Conservation (phyloP, 2,797 vertebrate genomes). For the Glossophaga mutica region DNA sequence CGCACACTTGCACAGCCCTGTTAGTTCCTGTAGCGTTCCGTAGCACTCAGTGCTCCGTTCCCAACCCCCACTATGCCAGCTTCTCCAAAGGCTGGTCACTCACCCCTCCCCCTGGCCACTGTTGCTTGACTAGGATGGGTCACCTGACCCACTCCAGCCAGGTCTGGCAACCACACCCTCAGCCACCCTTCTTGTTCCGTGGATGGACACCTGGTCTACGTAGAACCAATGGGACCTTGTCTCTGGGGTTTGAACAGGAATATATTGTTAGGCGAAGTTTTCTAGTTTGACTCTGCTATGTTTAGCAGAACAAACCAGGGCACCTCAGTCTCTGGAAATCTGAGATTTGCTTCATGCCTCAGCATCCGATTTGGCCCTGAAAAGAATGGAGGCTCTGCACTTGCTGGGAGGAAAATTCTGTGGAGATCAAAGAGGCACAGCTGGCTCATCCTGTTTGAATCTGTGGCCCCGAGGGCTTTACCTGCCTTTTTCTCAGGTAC, state of each 20-base stretch:
- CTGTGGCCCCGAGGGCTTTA: not conserved
- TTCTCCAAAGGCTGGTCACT: not conserved
- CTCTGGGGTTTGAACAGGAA: not conserved
- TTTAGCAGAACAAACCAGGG: not conserved
- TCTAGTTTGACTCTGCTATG: not conserved
- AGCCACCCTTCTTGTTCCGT: not conserved
- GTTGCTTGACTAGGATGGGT: not conserved
- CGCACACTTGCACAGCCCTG: not conserved
- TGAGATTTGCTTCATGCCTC: not conserved
- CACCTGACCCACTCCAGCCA: not conserved
- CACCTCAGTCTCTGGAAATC: not conserved
- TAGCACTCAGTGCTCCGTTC: not conserved
- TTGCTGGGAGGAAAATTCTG: not conserved
- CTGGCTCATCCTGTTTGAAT: not conserved
- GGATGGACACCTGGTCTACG: not conserved
- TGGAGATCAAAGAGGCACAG: not conserved
- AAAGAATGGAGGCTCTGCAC: not conserved
- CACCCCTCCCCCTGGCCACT: not conserved
- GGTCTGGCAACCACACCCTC: not conserved
- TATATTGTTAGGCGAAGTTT: not conserved
- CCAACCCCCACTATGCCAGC: not conserved
- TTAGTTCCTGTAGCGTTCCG: accelerated
- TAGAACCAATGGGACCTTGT: not conserved
- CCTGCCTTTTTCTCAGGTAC: not conserved
- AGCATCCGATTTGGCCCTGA: not conserved